Evolutionary conservation across 2,797 vertebrate species (phyloP), one percentile per base, ranked within the genome.

Genomic region (Hippopotamyrus pictus): DNA sequence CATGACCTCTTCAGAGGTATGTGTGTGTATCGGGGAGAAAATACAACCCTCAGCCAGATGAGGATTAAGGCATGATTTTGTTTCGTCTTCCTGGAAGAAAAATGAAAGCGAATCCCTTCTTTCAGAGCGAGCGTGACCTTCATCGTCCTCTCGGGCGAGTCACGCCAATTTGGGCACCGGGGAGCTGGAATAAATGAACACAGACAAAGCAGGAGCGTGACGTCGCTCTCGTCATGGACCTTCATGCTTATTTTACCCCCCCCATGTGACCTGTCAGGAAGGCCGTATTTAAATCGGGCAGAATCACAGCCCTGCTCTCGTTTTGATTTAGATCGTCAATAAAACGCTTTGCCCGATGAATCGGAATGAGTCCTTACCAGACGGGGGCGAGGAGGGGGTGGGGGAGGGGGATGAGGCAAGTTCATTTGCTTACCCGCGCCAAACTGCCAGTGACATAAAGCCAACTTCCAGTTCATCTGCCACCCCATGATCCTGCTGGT

Each of bases 191-290:
- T 17, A 76, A 41, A 41, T 8, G 73, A 44, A 19, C 37, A 3
- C 5, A 2, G 73, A 76, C 37, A 41, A 37, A 76, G 73, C 17
- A 25, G 73, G 1, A 44, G 33, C 73, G 73, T 76, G 73, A 76
- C 33, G 33, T n/a, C 2, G 33, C 73, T 76, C 73, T 19, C 14
- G 33, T 14, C 17, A 17, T 46, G 22, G 83, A 5, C 79, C 9
- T 17, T 91, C 88, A 91, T 89, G 89, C 88, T 89, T 91, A 91
- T 91, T 91, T 91, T 88, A 92, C 89, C 86, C 82, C 86, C 82
- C 84, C 82, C 17, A 50, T 46, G 86, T 62, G 53, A 91, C 90
- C 59, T 19, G 25, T 51, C 54, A 53, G 1, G 8, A 57, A 37
- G 86, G 85, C 19, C 88, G 65, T 88, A 88, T 90, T 93, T 89